Base-by-base conservation (phyloP, 1,140 invertebrate genomes). In the Heliconius melpomene region DNA sequence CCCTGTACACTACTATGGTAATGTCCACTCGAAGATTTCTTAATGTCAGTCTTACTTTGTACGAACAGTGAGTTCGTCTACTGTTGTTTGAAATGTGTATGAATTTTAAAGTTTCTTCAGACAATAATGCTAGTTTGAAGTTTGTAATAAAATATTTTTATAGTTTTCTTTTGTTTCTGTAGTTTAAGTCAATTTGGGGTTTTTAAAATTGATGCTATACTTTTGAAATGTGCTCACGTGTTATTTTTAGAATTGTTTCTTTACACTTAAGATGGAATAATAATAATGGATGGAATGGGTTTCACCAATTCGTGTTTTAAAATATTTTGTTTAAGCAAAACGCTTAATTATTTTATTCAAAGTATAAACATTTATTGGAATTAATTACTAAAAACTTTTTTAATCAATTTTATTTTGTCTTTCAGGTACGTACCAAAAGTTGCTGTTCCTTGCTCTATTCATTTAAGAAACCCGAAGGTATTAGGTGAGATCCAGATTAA, bases 341-440 rank as follows among this genome's bases (percentile, higher is more conserved):
- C 6, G 11, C 13, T 3, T 9, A 13, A 13, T 40, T 40, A 13
- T 20, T 20, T 52, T 52, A 52, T 20, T 52, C 6, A 32, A 32
- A 32, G 29, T 32, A 32, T 32, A 16, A 52, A 52, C 16, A 52
- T 52, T 52, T 52, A 7, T 18, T 52, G 26, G 2, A 26, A 26
- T 52, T 52, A 18, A 20, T 52, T 52, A 26, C 13, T 66, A 23
- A 29, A 32, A 32, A 3, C 29, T 23, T 66, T 11, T 66, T 29
- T 11, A 26, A 29, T 26, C 6, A 5, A 1, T 66, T 32, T 32
- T 32, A 16, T 66, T 13, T 66, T 66, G 60, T 66, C 6, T 66
- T 66, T 16, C 60, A 66, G 60, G 60, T 66, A 66, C 13, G 60
- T 66, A 66, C n/a, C 60, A 66, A 66, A 66, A 29, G 11, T 66